Conservation (phyloP, 1,140 invertebrate genomes). For the Drosophila teissieri region DNA sequence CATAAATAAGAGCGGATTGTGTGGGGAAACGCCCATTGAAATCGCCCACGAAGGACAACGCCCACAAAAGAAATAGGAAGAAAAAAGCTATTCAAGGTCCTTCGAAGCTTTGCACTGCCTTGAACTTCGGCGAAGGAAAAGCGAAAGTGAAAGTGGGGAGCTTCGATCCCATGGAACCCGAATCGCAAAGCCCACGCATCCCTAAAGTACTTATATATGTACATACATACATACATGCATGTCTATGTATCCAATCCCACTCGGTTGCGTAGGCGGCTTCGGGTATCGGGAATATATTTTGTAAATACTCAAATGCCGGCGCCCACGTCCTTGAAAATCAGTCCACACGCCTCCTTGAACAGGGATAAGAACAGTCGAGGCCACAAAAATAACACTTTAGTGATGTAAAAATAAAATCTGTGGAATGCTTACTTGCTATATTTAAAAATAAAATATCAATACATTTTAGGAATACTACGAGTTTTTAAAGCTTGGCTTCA, state of each 20-base stretch:
- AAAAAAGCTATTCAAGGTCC: slow-evolving; percentile 65
- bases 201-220: slow-evolving; percentile 17
- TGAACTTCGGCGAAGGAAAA: slow-evolving; percentile 60
- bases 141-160: slow-evolving; percentile 52
- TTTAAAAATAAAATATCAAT: no score
- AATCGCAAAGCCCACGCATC: slow-evolving; percentile 37
- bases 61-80: slow-evolving; percentile 33
- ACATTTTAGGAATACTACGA: no score
- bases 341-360: slow-evolving; percentile 28
- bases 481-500: no score
- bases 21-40: slow-evolving; percentile 16
- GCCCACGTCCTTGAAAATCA: slow-evolving; percentile 76
- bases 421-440: no score
- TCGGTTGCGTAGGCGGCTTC: slow-evolving; percentile 35
- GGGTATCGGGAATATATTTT: slow-evolving; percentile 36
- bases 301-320: slow-evolving; percentile 65
- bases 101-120: slow-evolving; percentile 58
- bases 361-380: slow-evolving; percentile 24
- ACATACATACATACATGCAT: slow-evolving; percentile 13
- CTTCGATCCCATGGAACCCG: slow-evolving; percentile 33
- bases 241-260: slow-evolving; percentile 6
- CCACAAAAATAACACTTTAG: background rate
- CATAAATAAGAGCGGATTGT: slow-evolving; percentile 40
- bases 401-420: no score
- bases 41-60: slow-evolving; percentile 39